phyloP scores from a whole-genome alignment of 2,797 vertebrate genomes.

The Peromyscus attwateri region DNA sequence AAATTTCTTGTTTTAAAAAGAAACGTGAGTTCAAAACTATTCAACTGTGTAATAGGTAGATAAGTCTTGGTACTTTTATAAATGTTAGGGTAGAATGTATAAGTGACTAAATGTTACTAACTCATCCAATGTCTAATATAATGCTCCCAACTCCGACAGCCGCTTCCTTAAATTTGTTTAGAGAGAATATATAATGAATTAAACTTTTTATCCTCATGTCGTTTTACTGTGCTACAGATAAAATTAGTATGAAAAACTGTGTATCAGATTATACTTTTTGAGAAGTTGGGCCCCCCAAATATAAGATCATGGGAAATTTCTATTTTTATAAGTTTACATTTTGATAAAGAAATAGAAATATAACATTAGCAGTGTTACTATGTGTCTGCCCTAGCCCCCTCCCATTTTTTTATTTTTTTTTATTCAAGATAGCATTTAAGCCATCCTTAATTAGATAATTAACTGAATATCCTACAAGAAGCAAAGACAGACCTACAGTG shows the following conservation, averaged over 20 bases:
- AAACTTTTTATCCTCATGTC: neutral
- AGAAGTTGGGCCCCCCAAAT: neutral
- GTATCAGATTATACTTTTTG: constrained; percentile 1
- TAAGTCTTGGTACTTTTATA: constrained; percentile 27
- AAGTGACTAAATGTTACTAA: constrained; percentile 35
- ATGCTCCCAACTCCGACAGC: neutral
- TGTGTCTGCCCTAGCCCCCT: too few relatives aligned
- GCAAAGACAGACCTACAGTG: neutral
- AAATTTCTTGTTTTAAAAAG: constrained; percentile 44
- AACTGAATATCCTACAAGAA: neutral
- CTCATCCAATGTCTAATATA: neutral
- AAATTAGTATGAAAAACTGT: constrained; percentile 33
- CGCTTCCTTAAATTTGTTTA: constrained; percentile 54
- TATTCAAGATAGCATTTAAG: neutral
- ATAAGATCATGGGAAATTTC: neutral
- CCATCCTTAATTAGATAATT: neutral
- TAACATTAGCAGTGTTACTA: neutral
- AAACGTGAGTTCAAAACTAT: constrained; percentile 21
- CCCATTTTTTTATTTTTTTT: neutral
- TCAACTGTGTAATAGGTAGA: constrained; percentile 8
- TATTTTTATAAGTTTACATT: neutral
- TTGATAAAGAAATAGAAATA: neutral
- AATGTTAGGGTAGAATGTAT: constrained; percentile 55
- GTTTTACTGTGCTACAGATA: constrained; percentile 4
- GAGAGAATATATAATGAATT: neutral